Base-by-base conservation (phyloP, 64 coral and sea anemone species). In the Pocillopora verrucosa region DNA sequence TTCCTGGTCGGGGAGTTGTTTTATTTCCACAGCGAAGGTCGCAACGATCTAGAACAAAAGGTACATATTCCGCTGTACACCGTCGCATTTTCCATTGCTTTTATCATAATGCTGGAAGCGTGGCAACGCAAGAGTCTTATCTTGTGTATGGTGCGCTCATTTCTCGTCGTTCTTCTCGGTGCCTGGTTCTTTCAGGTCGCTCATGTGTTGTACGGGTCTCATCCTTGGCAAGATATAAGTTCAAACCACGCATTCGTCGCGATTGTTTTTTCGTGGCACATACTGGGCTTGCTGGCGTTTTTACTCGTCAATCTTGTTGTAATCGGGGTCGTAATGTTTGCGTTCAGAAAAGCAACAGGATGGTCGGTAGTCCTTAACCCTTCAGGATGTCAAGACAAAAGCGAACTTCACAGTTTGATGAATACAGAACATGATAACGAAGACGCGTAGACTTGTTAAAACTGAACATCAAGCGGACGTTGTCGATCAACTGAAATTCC, bases 151-250 rank as follows among this genome's bases (percentile, higher is more conserved):
- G 74, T 72, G 14, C 90, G 94, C 14, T 17, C 90, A 14, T 68
- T 89, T 24, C 89, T 95, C 3, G 60, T 89, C 4, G 60, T 95
- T 51, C 72, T 91, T 9, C 86, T 92, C 75, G 94, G 94, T 0
- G 86, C 89, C 6, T 95, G 94, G 94, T 95, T 95, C 17, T 56
- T 77, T 17, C 75, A 77, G 56, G 17, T 77, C 12, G 75, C 35
- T 10, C 75, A 77, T 56, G 75, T 77, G 15, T 19, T 77, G 75
- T 77, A 77, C 15, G 75, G 75, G 10, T 17, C 75, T 5, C 36
- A 17, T 20, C 75, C 75, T 19, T 77, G 75, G 75, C 6, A 41
- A 5, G 37, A 77, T 36, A 77, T 20, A 41, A 36, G 16, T 6
- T 77, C 75, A 3, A 77, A 77, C 19, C 75, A 38, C 15, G 75